These are phyloP conservation scores for Scatophagus argus DNA, from an alignment of 2,113 vertebrate species.

Conservation along the genomic window DNA sequence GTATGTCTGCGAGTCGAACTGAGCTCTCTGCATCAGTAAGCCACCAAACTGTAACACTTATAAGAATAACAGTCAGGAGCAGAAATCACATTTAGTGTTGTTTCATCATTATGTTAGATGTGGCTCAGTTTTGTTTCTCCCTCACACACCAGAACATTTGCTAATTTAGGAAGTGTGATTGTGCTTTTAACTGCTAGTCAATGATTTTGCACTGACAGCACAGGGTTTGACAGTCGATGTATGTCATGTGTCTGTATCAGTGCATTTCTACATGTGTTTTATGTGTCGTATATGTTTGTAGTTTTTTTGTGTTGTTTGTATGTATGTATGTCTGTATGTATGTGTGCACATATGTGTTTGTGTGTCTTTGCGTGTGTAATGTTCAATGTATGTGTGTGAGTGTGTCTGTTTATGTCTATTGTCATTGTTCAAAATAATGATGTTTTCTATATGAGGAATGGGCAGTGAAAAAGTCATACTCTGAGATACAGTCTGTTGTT, in stretches of 20 bases:
- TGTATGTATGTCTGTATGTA: conserved; percentile 42
- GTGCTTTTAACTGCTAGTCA: conserved; percentile 32
- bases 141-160: background rate
- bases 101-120: background rate
- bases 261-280: conserved; percentile 84
- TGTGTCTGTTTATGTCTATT: conserved; percentile 65
- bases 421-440: conserved; percentile 81
- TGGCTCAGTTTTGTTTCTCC: background rate
- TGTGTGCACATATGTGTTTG: conserved; percentile 46
- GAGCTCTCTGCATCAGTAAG: conserved; percentile 57
- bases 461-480: conserved; percentile 82
- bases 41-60: conserved; percentile 21
- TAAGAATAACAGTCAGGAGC: conserved; percentile 1
- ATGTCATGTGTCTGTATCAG: conserved; percentile 78
- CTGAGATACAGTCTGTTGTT: conserved; percentile 68
- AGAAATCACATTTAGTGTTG: conserved; percentile 10
- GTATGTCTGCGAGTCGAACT: conserved; percentile 34
- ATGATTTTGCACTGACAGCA: conserved; percentile 24
- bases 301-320: conserved; percentile 44
- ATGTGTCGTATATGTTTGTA: conserved; percentile 67
- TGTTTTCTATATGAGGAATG: conserved; percentile 71
- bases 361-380: conserved; percentile 55
- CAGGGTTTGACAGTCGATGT: conserved; percentile 71
- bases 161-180: conserved; percentile 14
- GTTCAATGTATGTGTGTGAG: conserved; percentile 65